Base-by-base conservation (phyloP, 1,140 invertebrate genomes). In the Drosophila mojavensis region DNA sequence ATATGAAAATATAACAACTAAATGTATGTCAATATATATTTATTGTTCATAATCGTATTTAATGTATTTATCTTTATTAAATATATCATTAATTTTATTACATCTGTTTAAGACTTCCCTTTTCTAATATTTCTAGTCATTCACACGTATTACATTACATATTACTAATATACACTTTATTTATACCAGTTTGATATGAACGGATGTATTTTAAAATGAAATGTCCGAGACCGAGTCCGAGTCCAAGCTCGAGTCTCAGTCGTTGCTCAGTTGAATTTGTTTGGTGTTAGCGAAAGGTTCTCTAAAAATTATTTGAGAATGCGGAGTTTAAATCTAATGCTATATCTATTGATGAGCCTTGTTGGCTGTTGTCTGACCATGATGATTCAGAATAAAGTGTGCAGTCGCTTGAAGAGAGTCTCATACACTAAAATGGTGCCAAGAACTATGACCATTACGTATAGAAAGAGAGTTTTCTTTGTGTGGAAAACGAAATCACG, bases 171-270 rank as follows among this genome's bases (percentile, higher is more conserved):
- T 13, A 41, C 7, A 33, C 33, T 9, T 9, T 5, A 33, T 9
- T 9, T 36, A 24, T 13, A 39, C 36, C 6, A 33, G 4, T 56
- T 13, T 0, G 33, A 33, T 9, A 9, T 33, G 33, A 33, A 33
- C 55, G 55, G 55, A 58, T 28, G 55, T 41, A 43, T 13, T 41
- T 15, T 7, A 24, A 45, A 30, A 30, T 30, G 10, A 28, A 17
- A 24, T 6, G 11, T 24, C 10, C 28, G 17, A 17, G 17, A 17
- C 17, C 4, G 28, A 30, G 33, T 9, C 2, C 4, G 10, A 20
- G 17, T 41, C 9, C 4, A 3, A 11, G 36, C 4, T 11, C 10
- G 10, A 11, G 7, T 24, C 28, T 56, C 5, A 56, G 54, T 6
- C 33, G 13, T 0, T 1, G 54, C 24, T 43, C 45, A 60, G 58